A percentile compares a stretch with the other conserved stretches of the same genome.
These are phyloP conservation scores for Campopleginae sp. DNA, from an alignment of 2,888 invertebrate species.

Conservation along the genomic window DNA sequence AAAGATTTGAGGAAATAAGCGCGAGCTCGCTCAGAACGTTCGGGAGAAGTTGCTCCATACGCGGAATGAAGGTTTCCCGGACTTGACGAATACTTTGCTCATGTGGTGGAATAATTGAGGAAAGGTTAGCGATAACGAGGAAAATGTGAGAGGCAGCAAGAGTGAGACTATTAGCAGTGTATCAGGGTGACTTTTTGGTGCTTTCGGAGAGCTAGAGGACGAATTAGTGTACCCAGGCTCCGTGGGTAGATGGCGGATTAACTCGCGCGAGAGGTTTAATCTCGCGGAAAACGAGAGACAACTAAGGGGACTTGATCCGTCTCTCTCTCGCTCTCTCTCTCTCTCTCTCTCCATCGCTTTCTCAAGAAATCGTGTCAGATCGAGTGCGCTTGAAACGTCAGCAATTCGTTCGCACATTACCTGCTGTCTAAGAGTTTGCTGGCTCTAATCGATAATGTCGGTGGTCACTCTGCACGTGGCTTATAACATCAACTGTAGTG, in stretches of 20 bases:
- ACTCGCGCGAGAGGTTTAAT: constrained; percentile 77
- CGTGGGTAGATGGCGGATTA: constrained; percentile 74
- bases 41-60: constrained; percentile 1
- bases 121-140: constrained; percentile 64
- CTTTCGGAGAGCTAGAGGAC: constrained; percentile 72
- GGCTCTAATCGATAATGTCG: too few relatives aligned
- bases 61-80: constrained; percentile 8
- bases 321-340: constrained; percentile 33
- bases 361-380: neutral
- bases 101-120: constrained; percentile 66
- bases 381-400: too few relatives aligned
- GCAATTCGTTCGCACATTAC: too few relatives aligned
- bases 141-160: constrained; percentile 35
- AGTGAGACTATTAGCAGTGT: constrained; percentile 3
- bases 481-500: too few relatives aligned
- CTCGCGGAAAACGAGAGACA: constrained; percentile 78
- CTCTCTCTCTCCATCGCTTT: neutral
- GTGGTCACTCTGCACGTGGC: too few relatives aligned
- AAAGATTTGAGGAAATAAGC: neutral
- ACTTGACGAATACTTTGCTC: constrained; percentile 38
- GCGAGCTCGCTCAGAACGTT: constrained; percentile 11
- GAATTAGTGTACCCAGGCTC: constrained; percentile 75
- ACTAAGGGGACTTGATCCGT: constrained; percentile 72
- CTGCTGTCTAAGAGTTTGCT: too few relatives aligned
- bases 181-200: constrained; percentile 31